Evolutionary conservation across 2,888 invertebrate species (phyloP), one percentile per base, ranked within the genome.

Genomic region (Subacronicta megacephala): DNA sequence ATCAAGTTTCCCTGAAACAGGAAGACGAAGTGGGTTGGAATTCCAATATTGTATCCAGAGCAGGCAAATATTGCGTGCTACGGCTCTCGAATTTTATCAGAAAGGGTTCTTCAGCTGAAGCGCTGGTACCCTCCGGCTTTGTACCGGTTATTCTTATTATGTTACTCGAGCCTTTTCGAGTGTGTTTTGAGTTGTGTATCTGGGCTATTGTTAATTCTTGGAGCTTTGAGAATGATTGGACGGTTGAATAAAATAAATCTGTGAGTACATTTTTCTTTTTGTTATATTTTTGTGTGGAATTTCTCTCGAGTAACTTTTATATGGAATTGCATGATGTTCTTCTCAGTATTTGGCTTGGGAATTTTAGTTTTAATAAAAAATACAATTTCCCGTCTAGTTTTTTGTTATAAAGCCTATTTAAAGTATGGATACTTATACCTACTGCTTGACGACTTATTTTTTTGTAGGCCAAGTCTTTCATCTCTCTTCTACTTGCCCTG

Each of bases 51-150:
- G 53, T 61, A 38, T 40, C 44, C 23, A 31, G 56, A 69, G 51
- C 74, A 75, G 58, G 66, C 65, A 73, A 76, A 76, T 73, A 66
- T 73, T 73, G 62, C 53, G 53, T 60, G 56, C 23, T 44, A 29
- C 16, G 45, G 44, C 49, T 33, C 60, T 75, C 41, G 46, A 57
- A 41, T 52, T 51, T 56, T 60, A 59, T 59, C 52, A 59, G 55
- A 60, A 69, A 57, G 61, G 70, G 67, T 67, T 72, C 67, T 67
- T 67, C 54, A 66, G 43, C 37, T 33, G 40, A 40, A 59, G 60
- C 23, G 40, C 17, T 26, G 70, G 44, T 70, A 26, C 38, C 41
- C n/a, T 44, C 12, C 13, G 33, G 35, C 61, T 60, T 64, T 71
- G 72, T 72, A 18, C 4, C 54, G 41, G 67, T 54, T 67, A 60